phyloP scores from a whole-genome alignment of 2,797 vertebrate species.

The Craterocephalus amniculus region DNA sequence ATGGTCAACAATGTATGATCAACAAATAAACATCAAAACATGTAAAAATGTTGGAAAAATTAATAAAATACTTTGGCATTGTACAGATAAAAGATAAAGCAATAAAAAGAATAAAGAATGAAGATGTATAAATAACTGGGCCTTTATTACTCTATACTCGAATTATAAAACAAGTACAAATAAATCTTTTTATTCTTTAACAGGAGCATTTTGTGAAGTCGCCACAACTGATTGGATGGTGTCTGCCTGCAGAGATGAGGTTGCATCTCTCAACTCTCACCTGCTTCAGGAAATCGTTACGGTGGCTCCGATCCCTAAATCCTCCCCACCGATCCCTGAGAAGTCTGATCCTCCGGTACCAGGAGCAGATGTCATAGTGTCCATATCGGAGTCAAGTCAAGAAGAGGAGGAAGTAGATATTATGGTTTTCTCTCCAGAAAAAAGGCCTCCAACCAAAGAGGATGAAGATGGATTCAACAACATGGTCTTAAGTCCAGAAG shows the following conservation, averaged over 20 bases:
- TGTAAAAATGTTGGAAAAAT: too few species aligned
- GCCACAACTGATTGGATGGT: not conserved
- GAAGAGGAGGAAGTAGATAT: slow-evolving; percentile 73
- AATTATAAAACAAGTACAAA: too few species aligned
- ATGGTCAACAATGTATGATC: too few species aligned
- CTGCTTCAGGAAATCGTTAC: not conserved
- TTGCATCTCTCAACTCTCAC: not conserved
- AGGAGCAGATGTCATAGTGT: not conserved
- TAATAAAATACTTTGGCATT: too few species aligned
- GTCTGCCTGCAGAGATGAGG: not conserved
- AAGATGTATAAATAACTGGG: too few species aligned
- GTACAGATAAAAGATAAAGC: too few species aligned
- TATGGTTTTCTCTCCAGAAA: slow-evolving; percentile 58
- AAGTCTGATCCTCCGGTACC: not conserved
- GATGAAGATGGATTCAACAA: not conserved
- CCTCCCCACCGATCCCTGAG: not conserved
- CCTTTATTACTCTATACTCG: too few species aligned
- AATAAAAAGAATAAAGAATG: too few species aligned
- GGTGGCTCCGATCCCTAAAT: not conserved
- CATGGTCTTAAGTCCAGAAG: slow-evolving; percentile 32
- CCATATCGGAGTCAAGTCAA: not conserved
- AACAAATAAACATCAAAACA: too few species aligned
- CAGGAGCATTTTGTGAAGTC: not conserved
- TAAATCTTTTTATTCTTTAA: not conserved
- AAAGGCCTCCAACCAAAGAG: not conserved